Evolutionary conservation across 2,888 invertebrate genomes (phyloP).

Genomic region (Atrina japonica): DNA sequence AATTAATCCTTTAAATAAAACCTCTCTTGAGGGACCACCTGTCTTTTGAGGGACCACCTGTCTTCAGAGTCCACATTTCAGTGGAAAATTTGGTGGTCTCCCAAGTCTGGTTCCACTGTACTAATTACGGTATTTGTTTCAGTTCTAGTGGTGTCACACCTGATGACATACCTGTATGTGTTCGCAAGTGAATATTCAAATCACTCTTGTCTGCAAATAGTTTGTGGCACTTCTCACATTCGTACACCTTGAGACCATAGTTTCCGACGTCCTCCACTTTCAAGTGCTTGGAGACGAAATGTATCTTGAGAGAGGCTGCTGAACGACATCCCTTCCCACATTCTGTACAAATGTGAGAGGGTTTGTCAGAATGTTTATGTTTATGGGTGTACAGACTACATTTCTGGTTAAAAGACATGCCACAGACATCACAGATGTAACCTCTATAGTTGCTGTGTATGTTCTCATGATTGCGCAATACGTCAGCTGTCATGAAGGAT

Average conservation of each 20-base stretch:
- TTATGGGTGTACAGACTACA: constrained; percentile 28
- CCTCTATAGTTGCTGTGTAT: constrained; percentile 18
- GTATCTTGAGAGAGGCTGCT: constrained; percentile 9
- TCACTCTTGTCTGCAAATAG: constrained; percentile 28
- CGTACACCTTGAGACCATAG: constrained; percentile 9
- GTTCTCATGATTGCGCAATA: constrained; percentile 19
- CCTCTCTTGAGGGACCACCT: too few relatives aligned
- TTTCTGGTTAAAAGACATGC: constrained; percentile 23
- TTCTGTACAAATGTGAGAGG: constrained; percentile 5
- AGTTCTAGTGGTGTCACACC: too few relatives aligned
- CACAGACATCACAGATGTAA: constrained; percentile 38
- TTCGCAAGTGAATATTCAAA: constrained; percentile 19
- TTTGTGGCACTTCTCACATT: constrained; percentile 31
- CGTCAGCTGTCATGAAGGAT: constrained; percentile 16
- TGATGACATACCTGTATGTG: constrained; percentile 35
- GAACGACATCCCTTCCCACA: constrained; percentile 22
- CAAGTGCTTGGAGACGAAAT: constrained; percentile 23
- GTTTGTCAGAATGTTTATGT: constrained; percentile 11
- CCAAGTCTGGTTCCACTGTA: too few relatives aligned
- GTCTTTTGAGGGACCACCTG: too few relatives aligned
- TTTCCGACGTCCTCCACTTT: constrained; percentile 6
- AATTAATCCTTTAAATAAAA: too few relatives aligned
- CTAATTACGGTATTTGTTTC: too few relatives aligned
- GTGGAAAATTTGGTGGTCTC: too few relatives aligned
- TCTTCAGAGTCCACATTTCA: too few relatives aligned